Evolutionary conservation across 2,888 invertebrate genomes (phyloP).

Genomic region (Diloba caeruleocephala): DNA sequence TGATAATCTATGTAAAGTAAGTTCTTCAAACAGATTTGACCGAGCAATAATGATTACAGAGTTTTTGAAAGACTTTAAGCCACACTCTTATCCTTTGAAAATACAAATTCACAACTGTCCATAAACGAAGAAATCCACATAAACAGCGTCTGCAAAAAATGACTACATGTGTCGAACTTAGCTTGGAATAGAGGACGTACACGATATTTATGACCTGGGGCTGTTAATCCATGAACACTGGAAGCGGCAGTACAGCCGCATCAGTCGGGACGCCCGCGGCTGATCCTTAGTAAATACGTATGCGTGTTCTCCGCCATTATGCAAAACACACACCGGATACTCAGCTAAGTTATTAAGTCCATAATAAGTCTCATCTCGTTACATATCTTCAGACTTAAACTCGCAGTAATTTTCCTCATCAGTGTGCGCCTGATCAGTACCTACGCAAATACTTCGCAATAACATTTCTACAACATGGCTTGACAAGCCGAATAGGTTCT

Average conservation of each 20-base stretch:
- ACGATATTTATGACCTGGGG: constrained; percentile 60
- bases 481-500: constrained; percentile 66
- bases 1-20: no score
- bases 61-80: no score
- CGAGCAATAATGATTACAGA: no score
- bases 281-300: constrained; percentile 59
- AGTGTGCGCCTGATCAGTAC: constrained; percentile 52
- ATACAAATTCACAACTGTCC: no score
- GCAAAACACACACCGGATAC: constrained; percentile 81
- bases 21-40: no score
- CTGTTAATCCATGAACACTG: constrained; percentile 63
- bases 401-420: constrained; percentile 59
- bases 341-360: constrained; percentile 71
- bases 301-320: constrained; percentile 74
- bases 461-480: constrained; percentile 65
- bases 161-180: constrained; percentile 21
- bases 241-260: constrained; percentile 57
- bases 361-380: constrained; percentile 73
- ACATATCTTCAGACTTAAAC: constrained; percentile 57
- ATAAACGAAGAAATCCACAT: background rate
- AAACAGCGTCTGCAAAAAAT: constrained; percentile 15
- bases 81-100: no score
- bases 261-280: constrained; percentile 59
- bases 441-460: constrained; percentile 72
- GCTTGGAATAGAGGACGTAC: constrained; percentile 55